A percentile compares a stretch with the other conserved stretches of the same genome.
phyloP scores from a whole-genome alignment of 2,797 vertebrate species.

The Macrochelys suwanniensis region DNA sequence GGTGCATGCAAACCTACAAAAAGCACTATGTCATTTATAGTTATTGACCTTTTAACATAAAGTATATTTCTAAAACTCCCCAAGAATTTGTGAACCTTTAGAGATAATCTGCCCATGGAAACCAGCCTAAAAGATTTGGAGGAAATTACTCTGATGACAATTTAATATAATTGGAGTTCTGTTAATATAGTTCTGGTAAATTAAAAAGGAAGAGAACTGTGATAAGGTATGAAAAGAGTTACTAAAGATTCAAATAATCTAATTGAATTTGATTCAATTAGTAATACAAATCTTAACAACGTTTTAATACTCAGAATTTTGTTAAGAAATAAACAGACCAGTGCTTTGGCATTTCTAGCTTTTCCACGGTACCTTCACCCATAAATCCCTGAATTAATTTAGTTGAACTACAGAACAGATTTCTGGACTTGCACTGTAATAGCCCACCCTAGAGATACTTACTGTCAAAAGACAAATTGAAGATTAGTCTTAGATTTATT shows the following conservation, averaged over 20 bases:
- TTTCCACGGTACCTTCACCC: background rate
- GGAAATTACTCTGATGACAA: constrained; percentile 53
- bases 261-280: background rate
- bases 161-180: constrained; percentile 62
- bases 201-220: background rate
- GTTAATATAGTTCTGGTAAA: constrained; percentile 24
- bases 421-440: background rate
- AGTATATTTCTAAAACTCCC: background rate
- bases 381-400: constrained; percentile 30
- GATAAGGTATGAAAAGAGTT: constrained; percentile 13
- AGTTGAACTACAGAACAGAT: background rate
- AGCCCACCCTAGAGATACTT: background rate
- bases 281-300: background rate
- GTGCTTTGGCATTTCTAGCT: background rate
- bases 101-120: constrained; percentile 50
- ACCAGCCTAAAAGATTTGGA: constrained; percentile 28
- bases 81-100: background rate
- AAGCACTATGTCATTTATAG: background rate
- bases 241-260: constrained; percentile 9
- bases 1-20: background rate
- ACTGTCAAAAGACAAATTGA: constrained; percentile 24
- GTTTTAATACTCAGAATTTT: constrained; percentile 4
- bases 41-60: background rate
- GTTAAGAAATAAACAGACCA: background rate
- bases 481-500: constrained; percentile 14